phyloP scores from a whole-genome alignment of 2,797 vertebrate species.

The Enteromius anoplus region DNA sequence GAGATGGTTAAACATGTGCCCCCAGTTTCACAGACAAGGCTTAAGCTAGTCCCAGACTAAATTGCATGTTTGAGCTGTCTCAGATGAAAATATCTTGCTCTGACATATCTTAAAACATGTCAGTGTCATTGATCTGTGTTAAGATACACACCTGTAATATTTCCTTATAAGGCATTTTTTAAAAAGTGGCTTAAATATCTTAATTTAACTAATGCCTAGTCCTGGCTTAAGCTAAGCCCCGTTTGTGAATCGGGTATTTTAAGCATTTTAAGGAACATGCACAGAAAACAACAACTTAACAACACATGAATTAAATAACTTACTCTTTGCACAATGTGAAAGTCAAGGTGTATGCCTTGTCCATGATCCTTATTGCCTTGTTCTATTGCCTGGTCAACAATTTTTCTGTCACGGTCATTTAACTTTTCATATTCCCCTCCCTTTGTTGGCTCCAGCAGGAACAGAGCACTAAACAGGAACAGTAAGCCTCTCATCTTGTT shows the following conservation, averaged over 20 bases:
- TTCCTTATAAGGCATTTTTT: too few species aligned
- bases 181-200: too few species aligned
- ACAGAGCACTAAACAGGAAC: not conserved
- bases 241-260: too few species aligned
- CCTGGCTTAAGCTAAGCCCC: too few species aligned
- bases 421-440: not conserved
- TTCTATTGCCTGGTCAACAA: not conserved
- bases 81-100: too few species aligned
- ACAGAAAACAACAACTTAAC: not conserved
- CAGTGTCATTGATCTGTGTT: too few species aligned
- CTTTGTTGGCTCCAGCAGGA: slow-evolving; percentile 24
- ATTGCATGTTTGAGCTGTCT: too few species aligned
- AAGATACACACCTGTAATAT: too few species aligned
- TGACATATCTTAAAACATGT: too few species aligned
- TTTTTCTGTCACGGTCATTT: accelerated
- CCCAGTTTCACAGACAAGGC: too few species aligned
- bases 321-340: accelerated
- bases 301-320: not conserved
- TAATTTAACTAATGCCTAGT: too few species aligned
- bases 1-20: not conserved
- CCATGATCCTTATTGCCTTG: not conserved
- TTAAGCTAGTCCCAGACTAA: too few species aligned
- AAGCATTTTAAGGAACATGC: not conserved
- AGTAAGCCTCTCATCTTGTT: slow-evolving; percentile 29
- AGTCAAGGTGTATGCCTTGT: not conserved